Evolutionary conservation across 2,888 invertebrate species (phyloP).

Genomic region (Galeruca laticollis): DNA sequence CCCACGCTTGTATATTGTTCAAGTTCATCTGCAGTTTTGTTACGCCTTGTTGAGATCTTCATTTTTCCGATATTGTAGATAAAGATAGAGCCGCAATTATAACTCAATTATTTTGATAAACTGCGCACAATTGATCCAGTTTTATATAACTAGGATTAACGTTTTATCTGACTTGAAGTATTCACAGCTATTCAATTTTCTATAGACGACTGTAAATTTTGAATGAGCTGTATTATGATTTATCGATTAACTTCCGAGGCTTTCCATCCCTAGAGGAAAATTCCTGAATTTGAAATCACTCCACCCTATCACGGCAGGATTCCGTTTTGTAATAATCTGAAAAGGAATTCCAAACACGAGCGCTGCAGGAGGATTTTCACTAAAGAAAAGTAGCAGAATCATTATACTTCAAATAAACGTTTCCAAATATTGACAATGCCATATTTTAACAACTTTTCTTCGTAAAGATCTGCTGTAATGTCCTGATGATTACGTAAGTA

Average conservation of each 20-base stretch:
- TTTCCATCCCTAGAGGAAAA: constrained; percentile 18
- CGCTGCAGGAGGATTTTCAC: constrained; percentile 1
- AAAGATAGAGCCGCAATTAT: too few species aligned
- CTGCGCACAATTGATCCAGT: too few species aligned
- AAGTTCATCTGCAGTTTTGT: too few species aligned
- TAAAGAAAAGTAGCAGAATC: background rate
- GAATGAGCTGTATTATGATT: constrained; percentile 16
- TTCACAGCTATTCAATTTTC: background rate
- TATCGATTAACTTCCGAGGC: constrained; percentile 13
- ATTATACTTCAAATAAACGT: too few species aligned
- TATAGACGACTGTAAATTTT: background rate
- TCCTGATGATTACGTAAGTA: too few species aligned
- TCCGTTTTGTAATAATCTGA: constrained; percentile 46
- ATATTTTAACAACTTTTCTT: too few species aligned
- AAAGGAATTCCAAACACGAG: constrained; percentile 37
- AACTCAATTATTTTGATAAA: too few species aligned
- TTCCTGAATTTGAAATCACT: constrained; percentile 32
- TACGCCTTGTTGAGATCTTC: too few species aligned
- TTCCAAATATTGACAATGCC: background rate
- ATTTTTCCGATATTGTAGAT: too few species aligned
- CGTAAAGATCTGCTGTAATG: too few species aligned
- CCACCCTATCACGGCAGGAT: constrained; percentile 26
- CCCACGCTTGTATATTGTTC: too few species aligned
- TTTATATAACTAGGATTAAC: too few species aligned
- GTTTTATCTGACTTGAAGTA: background rate